These are phyloP conservation scores for Syngnathus scovelli DNA, from an alignment of 2,113 vertebrate species.

Conservation along the genomic window DNA sequence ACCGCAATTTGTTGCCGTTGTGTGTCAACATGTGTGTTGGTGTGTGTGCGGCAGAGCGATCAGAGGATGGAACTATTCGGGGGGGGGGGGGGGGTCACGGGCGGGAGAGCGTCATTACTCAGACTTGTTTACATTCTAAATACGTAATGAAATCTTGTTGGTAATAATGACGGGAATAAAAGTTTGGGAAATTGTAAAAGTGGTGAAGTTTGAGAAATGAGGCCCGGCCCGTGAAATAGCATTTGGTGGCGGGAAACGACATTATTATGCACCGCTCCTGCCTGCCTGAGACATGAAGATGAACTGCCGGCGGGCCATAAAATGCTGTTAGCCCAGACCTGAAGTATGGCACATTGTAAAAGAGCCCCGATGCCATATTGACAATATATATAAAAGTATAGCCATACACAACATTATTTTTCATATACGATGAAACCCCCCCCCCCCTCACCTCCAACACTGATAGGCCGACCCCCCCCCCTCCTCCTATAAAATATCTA, in stretches of 20 bases:
- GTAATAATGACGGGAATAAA: conserved; percentile 99
- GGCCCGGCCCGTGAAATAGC: conserved; percentile 96
- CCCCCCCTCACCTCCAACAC: conserved; percentile 56
- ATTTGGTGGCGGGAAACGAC: conserved; percentile 99
- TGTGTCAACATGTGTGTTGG: conserved; percentile 16
- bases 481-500: conserved; percentile 70
- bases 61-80: conserved; percentile 59
- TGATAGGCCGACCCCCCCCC: conserved; percentile 55
- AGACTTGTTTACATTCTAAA: conserved; percentile 99
- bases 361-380: conserved; percentile 98
- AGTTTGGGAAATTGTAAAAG: conserved; percentile 99
- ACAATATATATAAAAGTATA: conserved; percentile 82
- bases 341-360: conserved; percentile 99
- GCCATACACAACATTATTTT: conserved; percentile 80
- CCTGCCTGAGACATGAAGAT: conserved; percentile 98
- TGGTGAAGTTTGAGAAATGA: conserved; percentile 99
- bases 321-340: conserved; percentile 96
- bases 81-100: conserved; percentile 62
- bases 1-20: conserved; percentile 15
- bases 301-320: conserved; percentile 96
- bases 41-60: conserved; percentile 44
- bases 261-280: conserved; percentile 99
- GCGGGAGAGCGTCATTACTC: conserved; percentile 95
- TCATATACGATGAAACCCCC: conserved; percentile 72
- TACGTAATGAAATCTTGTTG: conserved; percentile 99